Conservation (phyloP, 2,113 vertebrate species). For the Macaca fascicularis region T2T-MFA8v1.1 NC_088381.1:172599501-172600000, state of each 20-base stretch:
- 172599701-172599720: background rate
- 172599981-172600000: too few relatives aligned
- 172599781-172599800: background rate
- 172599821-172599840: background rate
- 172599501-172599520: background rate
- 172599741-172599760: background rate
- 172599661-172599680: background rate
- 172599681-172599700: background rate
- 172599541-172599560: background rate
- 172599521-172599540: background rate
- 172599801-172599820: background rate
- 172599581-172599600: background rate
- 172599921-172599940: background rate
- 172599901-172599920: background rate
- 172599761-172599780: too few relatives aligned
- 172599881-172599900: too few relatives aligned
- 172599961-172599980: accelerated
- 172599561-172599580: background rate
- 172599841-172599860: background rate
- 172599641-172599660: background rate
- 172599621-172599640: background rate
- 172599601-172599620: accelerated
- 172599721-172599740: too few relatives aligned
- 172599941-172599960: background rate
- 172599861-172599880: background rate